Evolutionary conservation across 2,888 invertebrate species (phyloP), one percentile per base, ranked within the genome.

Genomic region (Rhyacophila evoluta): DNA sequence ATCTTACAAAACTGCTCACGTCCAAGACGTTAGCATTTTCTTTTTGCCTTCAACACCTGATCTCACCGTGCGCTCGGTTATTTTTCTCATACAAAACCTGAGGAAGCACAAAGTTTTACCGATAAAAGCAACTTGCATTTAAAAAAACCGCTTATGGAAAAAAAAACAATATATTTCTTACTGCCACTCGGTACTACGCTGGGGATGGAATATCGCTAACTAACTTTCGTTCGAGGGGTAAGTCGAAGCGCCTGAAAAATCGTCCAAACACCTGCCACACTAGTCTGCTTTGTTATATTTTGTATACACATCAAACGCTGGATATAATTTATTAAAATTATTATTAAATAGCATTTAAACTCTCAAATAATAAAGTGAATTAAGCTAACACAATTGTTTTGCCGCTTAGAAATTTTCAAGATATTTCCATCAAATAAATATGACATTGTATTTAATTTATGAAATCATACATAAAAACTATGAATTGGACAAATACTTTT

Each of bases 111-210:
- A 55, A 55, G 15, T 55, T 55, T 5, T 15, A 10, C 10, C 55
- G 25, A 55, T 55, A 55, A 19, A 33, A 55, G 55, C 55, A 55
- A 55, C 55, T 55, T 55, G 55, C 55, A 55, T 55, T 55, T 55
- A 55, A 55, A 41, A 55, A 55, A 19, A 19, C 19, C 25, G 25
- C 1, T 19, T 0, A 55, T 25, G 12, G 55, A 25, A 55, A 55
- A 55, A n/a, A 33, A 19, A 19, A 19, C 55, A 55, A 55, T 55
- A 55, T 33, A 4, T 55, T 25, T 55, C 55, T 19, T 25, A 55
- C 55, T 19, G 10, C 25, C 2, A 33, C 29, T 33, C 29, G 29
- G n/a, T 25, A 55, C 55, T 19, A 25, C 10, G 19, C 10, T 25
- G 19, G 10, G 25, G 25, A 55, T 8, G 19, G 29, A 55, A 55